A percentile compares a stretch with the other conserved stretches of the same genome.
Conservation (phyloP, 1,140 invertebrate genomes). For the Berghia stephanieae region DNA sequence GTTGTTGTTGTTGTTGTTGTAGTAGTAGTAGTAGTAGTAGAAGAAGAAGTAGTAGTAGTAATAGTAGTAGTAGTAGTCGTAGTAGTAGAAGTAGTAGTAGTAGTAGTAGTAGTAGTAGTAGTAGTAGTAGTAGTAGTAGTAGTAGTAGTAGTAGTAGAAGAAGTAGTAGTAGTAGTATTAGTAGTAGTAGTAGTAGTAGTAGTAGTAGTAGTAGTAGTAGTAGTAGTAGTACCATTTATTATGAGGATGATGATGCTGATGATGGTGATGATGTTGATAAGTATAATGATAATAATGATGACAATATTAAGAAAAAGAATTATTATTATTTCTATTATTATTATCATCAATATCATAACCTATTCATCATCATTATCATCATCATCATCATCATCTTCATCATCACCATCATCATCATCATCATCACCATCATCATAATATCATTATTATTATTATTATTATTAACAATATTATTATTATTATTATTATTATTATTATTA, state of each 20-base stretch:
- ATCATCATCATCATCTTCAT: background rate
- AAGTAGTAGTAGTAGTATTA: background rate
- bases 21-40: background rate
- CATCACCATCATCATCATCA: background rate
- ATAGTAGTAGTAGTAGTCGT: no score
- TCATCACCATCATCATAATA: no score
- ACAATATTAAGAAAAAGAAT: no score
- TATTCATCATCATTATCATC: no score
- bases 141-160: background rate
- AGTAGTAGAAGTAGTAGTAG: no score
- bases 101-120: slow-evolving; percentile 4
- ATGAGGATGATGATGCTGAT: no score
- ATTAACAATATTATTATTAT: no score
- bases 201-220: slow-evolving; percentile 7
- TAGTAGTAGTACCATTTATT: background rate
- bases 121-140: background rate
- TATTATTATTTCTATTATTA: background rate
- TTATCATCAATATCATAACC: background rate
- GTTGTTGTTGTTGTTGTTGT: background rate
- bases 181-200: slow-evolving; percentile 7
- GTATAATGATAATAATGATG: no score
- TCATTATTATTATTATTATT: no score
- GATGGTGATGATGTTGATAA: background rate
- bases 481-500: background rate
- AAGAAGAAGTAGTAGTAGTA: background rate